These are phyloP conservation scores for Guaruba guarouba DNA, from an alignment of 2,113 vertebrate genomes.

Conservation along the genomic window DNA sequence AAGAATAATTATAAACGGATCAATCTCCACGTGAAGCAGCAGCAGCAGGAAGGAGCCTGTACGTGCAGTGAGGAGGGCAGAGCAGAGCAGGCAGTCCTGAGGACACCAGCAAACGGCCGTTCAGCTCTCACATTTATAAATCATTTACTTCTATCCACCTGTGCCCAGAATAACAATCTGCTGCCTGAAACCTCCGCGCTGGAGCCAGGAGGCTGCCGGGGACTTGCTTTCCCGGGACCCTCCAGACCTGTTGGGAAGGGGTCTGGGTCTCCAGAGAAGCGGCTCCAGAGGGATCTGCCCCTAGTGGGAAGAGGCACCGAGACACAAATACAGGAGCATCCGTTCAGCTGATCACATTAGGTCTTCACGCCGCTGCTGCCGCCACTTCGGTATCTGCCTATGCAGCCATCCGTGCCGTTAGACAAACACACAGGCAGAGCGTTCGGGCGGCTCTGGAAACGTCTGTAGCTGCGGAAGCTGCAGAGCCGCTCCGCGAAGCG, in stretches of 20 bases:
- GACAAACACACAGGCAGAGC: neutral
- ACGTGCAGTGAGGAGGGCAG: neutral
- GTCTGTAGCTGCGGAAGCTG: slow-evolving; percentile 5
- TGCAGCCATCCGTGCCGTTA: neutral
- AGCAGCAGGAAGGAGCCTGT: neutral
- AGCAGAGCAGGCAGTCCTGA: neutral
- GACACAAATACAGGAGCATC: neutral
- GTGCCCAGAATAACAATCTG: slow-evolving; percentile 24
- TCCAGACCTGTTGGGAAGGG: neutral
- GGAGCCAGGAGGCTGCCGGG: neutral
- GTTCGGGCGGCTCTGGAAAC: neutral
- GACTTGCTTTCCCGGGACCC: neutral
- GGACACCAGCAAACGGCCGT: neutral
- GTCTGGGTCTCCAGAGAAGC: neutral
- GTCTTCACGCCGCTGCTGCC: neutral
- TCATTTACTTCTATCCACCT: slow-evolving; percentile 25
- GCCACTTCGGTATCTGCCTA: neutral
- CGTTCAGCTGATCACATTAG: neutral
- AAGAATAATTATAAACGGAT: neutral
- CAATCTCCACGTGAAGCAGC: neutral
- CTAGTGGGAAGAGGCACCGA: neutral
- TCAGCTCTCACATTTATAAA: slow-evolving; percentile 18
- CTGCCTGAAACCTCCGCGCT: neutral
- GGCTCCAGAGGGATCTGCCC: neutral
- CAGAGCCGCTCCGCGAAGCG: neutral